Base-by-base conservation (phyloP, 2,888 invertebrate genomes). In the Zele albiditarsus region DNA sequence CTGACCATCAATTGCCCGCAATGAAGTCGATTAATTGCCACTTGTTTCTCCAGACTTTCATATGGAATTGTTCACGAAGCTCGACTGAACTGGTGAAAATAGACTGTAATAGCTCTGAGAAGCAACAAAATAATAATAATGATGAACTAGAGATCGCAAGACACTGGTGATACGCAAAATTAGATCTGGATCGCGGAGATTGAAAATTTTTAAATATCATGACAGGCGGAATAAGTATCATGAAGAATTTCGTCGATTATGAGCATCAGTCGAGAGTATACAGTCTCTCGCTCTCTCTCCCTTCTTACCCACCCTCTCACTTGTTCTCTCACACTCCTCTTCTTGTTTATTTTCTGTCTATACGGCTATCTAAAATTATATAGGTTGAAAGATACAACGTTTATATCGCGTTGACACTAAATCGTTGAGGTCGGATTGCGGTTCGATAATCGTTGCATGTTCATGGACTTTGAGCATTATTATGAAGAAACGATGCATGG, bases 151-250 rank as follows among this genome's bases (percentile, higher is more conserved):
- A 25, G 58, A 74, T 65, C 65, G 27, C 58, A 71, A 38, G 27
- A 42, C 62, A 42, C 46, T 57, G 28, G n/a, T 63, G 53, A 66
- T 53, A 27, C 70, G 65, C 42, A 23, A 33, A 16, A n/a, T 53
- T 20, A 31, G 53, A 23, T 23, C 27, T 14, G 31, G 25, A 23
- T 58, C 31, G 65, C 57, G 63, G 53, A 31, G 25, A 31, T 74
- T 27, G 16, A 73, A 68, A 63, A 49, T 27, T 38, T 12, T 65
- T 49, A 62, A 84, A 85, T 82, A 84, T 79, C 81, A 80, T 80
- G 57, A 70, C 65, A 85, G 84, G 82, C 83, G 84, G 80, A 79
- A 81, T 79, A 79, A 78, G 79, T 75, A 81, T 77, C 42, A 75
- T 77, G 75, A 79, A 75, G 77, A 73, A 70, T 57, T 31, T 69